Evolutionary conservation across 2,113 vertebrate species (phyloP), one percentile per base, ranked within the genome.

Genomic region (Vulpes vulpes): DNA sequence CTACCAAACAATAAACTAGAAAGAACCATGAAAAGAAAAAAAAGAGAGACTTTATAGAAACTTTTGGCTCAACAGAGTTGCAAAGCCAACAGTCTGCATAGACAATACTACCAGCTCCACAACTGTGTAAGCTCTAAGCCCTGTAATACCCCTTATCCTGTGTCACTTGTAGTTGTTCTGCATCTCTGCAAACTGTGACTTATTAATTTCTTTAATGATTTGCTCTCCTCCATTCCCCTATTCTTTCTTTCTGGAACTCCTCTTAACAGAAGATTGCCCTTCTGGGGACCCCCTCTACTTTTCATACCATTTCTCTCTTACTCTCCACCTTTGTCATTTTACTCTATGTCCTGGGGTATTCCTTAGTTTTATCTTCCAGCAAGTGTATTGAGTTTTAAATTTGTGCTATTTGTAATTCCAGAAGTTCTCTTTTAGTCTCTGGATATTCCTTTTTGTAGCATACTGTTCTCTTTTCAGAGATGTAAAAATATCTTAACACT

Each of bases 1-100:
- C 35, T 94, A 65, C 78, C 14, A 76, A 82, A 65, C 64, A 95
- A 53, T 92, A 94, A 94, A 95, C 55, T 5, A 64, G 27, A 82
- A 93, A 62, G 43, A 87, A 89, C 38, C 4, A 57, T 62, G 22
- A 5, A 10, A 20, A 69, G 30, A 59, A 67, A 16, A 78, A 51
- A 78, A 7, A 43, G 43, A 43, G 43, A 43, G 43, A 43, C 43
- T 43, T 43, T 43, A 7, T 60, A 27, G n/a, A 91, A 55, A 30
- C 51, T 55, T 22, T 15, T 69, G 19, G 4, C 14, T 69, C 83
- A 49, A 2, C 7, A 27, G 17, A 35, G 35, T 25, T 60, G 7
- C 15, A 62, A 62, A 81, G n/a, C 59, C 30, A 23, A 12, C 0
- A 5, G 32, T 80, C 30, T 27, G 17, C 51, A 19, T 2, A 38